A percentile compares a stretch with the other conserved stretches of the same genome.
Conservation (phyloP, 2,888 invertebrate species). For the Heliothis peltigera region DNA sequence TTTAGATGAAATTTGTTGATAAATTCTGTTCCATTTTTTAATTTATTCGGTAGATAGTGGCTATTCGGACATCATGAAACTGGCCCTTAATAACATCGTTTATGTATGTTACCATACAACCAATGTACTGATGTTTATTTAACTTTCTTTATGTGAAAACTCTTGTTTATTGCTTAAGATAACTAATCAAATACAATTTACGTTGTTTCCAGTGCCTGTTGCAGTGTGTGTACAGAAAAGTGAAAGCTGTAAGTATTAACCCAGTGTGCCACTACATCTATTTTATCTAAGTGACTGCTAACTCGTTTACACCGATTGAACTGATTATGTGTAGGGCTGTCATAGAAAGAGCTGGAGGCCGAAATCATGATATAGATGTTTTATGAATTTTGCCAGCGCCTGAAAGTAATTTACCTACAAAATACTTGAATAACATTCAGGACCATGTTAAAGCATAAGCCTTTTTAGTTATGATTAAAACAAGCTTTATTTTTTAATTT, state of each 20-base stretch:
- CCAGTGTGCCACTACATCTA: slow-evolving; percentile 39
- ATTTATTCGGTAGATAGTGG: no score
- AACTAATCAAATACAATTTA: slow-evolving; percentile 34
- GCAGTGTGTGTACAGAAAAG: slow-evolving; percentile 94
- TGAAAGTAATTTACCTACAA: no score
- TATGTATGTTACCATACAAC: not conserved
- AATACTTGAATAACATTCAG: no score
- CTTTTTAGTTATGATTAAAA: no score
- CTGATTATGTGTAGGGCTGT: slow-evolving; percentile 47
- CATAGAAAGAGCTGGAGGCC: no score
- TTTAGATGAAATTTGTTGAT: no score
- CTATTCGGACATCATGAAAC: no score
- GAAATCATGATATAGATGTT: not conserved
- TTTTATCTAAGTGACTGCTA: slow-evolving; percentile 43
- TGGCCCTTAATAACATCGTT: no score
- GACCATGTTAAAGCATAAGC: no score
- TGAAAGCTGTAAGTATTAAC: slow-evolving; percentile 92
- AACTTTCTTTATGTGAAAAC: not conserved
- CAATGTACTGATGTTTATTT: not conserved
- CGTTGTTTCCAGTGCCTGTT: slow-evolving; percentile 92
- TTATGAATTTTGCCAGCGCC: no score
- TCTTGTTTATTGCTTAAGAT: not conserved
- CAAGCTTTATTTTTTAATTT: no score
- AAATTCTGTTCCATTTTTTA: no score
- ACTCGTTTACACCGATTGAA: slow-evolving; percentile 53